These are phyloP conservation scores for Vireo griseus DNA, from an alignment of 2,797 vertebrate species.

Conservation along the genomic window DNA sequence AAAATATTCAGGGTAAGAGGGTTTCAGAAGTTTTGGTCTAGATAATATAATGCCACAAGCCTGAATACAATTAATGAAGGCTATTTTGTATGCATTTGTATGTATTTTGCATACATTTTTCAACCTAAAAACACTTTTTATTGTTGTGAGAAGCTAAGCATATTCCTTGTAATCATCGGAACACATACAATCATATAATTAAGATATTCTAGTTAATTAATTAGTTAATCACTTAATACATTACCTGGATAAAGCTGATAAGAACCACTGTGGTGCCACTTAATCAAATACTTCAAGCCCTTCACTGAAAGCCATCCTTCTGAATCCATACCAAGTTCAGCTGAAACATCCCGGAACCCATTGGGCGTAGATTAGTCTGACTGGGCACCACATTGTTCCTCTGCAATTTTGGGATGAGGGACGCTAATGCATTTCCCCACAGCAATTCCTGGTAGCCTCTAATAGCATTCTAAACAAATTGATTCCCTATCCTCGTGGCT, in stretches of 20 bases:
- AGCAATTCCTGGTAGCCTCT: background rate
- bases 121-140: background rate
- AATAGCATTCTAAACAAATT: conserved; percentile 19
- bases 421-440: background rate
- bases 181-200: background rate
- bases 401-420: background rate
- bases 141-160: background rate
- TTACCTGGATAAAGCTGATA: conserved; percentile 97
- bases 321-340: conserved; percentile 86
- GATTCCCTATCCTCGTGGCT: conserved; percentile 41
- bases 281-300: conserved; percentile 85
- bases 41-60: background rate
- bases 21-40: background rate
- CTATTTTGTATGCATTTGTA: background rate
- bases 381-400: conserved; percentile 39
- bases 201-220: background rate
- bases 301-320: conserved; percentile 87
- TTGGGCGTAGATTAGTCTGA: background rate
- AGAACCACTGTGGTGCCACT: conserved; percentile 91
- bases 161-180: background rate
- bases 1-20: background rate
- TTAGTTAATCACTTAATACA: background rate
- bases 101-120: background rate
- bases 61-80: background rate
- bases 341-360: conserved; percentile 7